Percentiles rank a stretch among this genome's conserved stretches.
Evolutionary conservation across 2,113 vertebrate species (phyloP).

Genomic region (Triplophysa dalaica): DNA sequence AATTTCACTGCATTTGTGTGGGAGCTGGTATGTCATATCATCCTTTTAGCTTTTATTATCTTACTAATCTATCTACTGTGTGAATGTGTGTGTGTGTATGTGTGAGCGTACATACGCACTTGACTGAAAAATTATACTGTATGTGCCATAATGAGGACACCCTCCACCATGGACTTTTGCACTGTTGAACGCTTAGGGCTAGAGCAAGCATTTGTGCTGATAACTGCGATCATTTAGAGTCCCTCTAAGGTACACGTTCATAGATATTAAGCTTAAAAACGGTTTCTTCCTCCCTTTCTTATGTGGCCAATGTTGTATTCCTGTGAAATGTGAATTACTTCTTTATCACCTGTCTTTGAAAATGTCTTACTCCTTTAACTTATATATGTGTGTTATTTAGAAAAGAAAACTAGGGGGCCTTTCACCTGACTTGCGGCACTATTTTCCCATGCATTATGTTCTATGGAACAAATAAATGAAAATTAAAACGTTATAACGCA

Average conservation of each 20-base stretch:
- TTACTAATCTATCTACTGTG: conserved; percentile 59
- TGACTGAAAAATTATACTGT: conserved; percentile 51
- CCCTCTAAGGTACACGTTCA: conserved; percentile 47
- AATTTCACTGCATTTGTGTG: conserved; percentile 34
- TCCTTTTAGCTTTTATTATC: conserved; percentile 52
- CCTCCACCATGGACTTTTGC: conserved; percentile 63
- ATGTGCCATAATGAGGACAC: conserved; percentile 66
- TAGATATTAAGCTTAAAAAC: conserved; percentile 50
- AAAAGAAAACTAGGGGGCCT: neutral
- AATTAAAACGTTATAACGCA: neutral
- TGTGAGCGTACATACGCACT: conserved; percentile 27
- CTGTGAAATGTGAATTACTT: conserved; percentile 29
- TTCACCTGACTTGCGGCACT: conserved; percentile 24
- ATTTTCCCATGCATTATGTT: neutral
- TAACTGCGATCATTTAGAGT: conserved; percentile 36
- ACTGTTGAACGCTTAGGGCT: conserved; percentile 68
- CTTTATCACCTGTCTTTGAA: conserved; percentile 17
- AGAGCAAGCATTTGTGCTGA: conserved; percentile 52
- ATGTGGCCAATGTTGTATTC: conserved; percentile 56
- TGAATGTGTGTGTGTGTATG: neutral
- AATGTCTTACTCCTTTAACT: conserved; percentile 1
- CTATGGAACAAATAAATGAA: neutral
- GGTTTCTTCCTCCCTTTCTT: conserved; percentile 46
- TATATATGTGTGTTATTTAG: conserved; percentile 19
- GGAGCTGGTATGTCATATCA: conserved; percentile 33